phyloP scores from a whole-genome alignment of 2,888 invertebrate genomes.

The Chrysotoxum bicinctum region DNA sequence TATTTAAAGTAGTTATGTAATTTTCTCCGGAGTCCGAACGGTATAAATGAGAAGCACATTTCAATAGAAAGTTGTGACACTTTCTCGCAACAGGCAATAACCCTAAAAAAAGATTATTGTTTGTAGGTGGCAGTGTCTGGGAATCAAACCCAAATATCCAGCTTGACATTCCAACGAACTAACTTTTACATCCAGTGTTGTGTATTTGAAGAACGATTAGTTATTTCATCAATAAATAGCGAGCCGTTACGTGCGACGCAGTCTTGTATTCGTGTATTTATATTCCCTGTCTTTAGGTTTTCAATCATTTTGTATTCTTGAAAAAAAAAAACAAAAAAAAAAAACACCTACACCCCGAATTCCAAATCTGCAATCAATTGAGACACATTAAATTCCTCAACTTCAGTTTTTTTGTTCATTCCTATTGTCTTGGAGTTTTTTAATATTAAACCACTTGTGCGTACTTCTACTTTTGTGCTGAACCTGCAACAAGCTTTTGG shows the following conservation, averaged over 20 bases:
- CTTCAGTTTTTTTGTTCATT: constrained; percentile 38
- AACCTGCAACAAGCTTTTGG: constrained; percentile 7
- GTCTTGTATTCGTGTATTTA: background rate
- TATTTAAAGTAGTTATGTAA: no score
- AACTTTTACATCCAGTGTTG: no score
- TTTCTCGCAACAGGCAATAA: no score
- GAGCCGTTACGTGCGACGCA: background rate
- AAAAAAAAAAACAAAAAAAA: background rate
- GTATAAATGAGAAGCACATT: no score
- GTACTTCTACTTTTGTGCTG: background rate
- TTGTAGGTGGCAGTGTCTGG: no score
- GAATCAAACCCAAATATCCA: no score
- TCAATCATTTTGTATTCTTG: constrained; percentile 26
- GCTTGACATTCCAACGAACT: no score
- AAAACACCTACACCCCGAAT: constrained; percentile 49
- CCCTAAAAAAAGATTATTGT: no score
- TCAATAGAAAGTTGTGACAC: no score
- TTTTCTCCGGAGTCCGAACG: no score
- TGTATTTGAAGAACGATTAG: no score
- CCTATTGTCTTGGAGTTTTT: constrained; percentile 37
- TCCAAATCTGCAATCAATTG: constrained; percentile 63
- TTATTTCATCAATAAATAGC: background rate
- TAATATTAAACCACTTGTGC: constrained; percentile 37
- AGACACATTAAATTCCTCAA: constrained; percentile 63
- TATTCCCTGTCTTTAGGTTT: constrained; percentile 17